Evolutionary conservation across 2,797 vertebrate genomes (phyloP), one percentile per base, ranked within the genome.

Genomic region (Bryconaethiops microstoma): DNA sequence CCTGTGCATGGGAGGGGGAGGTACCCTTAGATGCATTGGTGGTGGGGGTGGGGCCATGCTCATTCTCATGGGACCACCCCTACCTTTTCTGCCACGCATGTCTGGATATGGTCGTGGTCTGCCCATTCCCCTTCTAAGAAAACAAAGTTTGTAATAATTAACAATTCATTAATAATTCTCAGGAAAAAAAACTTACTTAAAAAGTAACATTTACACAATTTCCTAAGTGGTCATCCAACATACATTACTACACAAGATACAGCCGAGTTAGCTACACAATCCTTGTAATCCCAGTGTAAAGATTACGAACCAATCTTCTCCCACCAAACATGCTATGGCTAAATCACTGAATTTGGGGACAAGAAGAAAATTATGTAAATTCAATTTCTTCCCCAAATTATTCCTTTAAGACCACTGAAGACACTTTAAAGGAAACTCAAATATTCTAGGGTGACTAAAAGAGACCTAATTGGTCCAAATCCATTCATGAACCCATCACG

Each of bases 21-120:
- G 92, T 16, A 88, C 90, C 89, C 92, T 91, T 48, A 91, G 80
- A 84, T 92, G 93, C 85, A 91, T 90, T 8, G 88, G 91, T 64
- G 87, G 91, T 39, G 86, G 88, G 1, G 83, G 90, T 2, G 86
- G 87, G 17, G 90, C 85, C 89, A 95, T 92, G 55, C 87, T 80
- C 88, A 93, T 92, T 2, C 91, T 83, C 87, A 92, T 92, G 0
- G 89, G 92, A 68, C 91, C 85, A 16, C 85, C 89, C 76, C 91
- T 85, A 9, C 84, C 88, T 68, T 91, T 86, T 77, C 88, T 90
- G 72, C 91, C 92, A 73, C 93, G 88, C 29, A 84, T 69, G 74
- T 94, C 92, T 79, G 92, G 92, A 73, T 94, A 95, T 0, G 93
- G 94, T 76, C 88, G 85, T 91, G 92, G 93, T 85, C 93, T 91